A percentile compares a stretch with the other conserved stretches of the same genome.
Conservation (phyloP, 1,140 invertebrate genomes). For the Octopus sinensis region DNA sequence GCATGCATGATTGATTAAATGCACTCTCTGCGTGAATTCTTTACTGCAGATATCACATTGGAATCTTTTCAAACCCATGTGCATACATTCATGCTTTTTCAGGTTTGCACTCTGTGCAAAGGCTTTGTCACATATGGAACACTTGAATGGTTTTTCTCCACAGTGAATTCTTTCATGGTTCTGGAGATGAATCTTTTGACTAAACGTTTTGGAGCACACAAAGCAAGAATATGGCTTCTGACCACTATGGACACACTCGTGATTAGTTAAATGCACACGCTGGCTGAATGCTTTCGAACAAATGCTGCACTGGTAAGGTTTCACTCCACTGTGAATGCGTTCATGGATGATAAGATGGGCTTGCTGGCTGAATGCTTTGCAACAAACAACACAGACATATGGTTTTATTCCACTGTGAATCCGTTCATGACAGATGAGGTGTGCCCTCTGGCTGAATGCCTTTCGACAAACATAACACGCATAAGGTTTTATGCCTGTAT, state of each 20-base stretch:
- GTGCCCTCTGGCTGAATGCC: constrained; percentile 23
- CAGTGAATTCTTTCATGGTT: constrained; percentile 42
- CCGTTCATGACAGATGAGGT: constrained; percentile 54
- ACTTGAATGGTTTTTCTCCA: constrained; percentile 53
- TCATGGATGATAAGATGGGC: constrained; percentile 19
- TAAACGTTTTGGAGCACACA: constrained; percentile 71
- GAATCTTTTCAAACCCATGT: constrained; percentile 5
- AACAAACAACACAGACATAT: constrained; percentile 63
- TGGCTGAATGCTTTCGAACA: constrained; percentile 42
- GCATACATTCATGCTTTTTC: background rate
- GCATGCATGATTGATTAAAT: no score
- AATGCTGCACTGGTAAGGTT: constrained; percentile 49
- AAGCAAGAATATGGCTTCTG: constrained; percentile 74
- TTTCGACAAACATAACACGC: constrained; percentile 38
- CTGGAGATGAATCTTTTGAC: constrained; percentile 65
- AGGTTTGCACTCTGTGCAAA: background rate
- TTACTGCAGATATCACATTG: constrained; percentile 85
- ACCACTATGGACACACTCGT: constrained; percentile 67
- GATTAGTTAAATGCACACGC: constrained; percentile 68
- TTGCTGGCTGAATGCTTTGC: constrained; percentile 16
- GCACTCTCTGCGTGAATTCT: constrained; percentile 43
- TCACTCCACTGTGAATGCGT: constrained; percentile 50
- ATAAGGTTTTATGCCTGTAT: constrained; percentile 56
- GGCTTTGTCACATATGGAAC: constrained; percentile 30
- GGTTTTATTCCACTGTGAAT: constrained; percentile 60